These are phyloP conservation scores for Trogon surrucura DNA, from an alignment of 2,113 vertebrate genomes.

Conservation along the genomic window DNA sequence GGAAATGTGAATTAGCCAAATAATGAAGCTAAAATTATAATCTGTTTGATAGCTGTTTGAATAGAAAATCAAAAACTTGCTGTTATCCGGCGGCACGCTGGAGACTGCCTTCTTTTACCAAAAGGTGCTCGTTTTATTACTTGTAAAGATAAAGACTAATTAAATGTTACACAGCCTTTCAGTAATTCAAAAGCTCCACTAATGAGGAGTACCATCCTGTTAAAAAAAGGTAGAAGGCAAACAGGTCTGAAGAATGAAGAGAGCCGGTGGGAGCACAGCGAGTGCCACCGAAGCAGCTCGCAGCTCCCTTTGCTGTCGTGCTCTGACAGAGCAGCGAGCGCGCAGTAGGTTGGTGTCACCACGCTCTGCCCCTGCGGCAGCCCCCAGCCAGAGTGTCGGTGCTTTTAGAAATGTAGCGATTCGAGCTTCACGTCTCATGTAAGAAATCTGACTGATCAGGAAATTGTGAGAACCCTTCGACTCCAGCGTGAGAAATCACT, in stretches of 20 bases:
- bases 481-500: not conserved
- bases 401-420: not conserved
- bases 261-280: not conserved
- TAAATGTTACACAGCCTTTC: conserved; percentile 70
- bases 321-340: not conserved
- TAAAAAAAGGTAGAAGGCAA: not conserved
- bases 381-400: not conserved
- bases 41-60: conserved; percentile 72
- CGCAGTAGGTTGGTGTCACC: accelerated
- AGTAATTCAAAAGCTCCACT: conserved; percentile 54
- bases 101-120: conserved; percentile 57
- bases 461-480: not conserved
- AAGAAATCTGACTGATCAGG: not conserved
- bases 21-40: conserved; percentile 68
- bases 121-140: conserved; percentile 63
- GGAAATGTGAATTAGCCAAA: conserved; percentile 67
- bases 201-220: conserved; percentile 31
- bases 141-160: conserved; percentile 76
- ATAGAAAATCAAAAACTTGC: conserved; percentile 60
- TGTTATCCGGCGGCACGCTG: not conserved
- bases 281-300: not conserved
- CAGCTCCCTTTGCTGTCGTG: no score
- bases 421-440: not conserved
- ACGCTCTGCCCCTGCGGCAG: not conserved
- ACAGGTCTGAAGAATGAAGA: not conserved